phyloP scores from a whole-genome alignment of 1,140 invertebrate genomes.

The Phocides pigmalion region DNA sequence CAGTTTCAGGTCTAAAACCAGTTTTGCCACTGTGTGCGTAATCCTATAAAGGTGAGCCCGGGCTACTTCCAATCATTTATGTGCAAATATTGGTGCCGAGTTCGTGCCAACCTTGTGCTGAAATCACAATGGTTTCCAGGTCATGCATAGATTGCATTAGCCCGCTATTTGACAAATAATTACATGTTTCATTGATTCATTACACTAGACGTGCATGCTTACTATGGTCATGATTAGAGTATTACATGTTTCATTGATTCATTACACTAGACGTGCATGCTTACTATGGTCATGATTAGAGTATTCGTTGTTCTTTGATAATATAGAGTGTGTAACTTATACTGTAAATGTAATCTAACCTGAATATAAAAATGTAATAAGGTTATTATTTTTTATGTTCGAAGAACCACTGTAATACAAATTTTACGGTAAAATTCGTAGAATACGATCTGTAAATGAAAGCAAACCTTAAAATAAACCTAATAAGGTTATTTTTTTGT shows the following conservation, averaged over 20 bases:
- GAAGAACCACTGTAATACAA: no score
- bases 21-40: neutral
- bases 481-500: no score
- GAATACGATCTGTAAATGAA: no score
- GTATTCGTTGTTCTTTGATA: neutral
- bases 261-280: neutral
- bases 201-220: neutral
- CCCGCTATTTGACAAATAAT: conserved; percentile 3
- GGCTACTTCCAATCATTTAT: conserved; percentile 1
- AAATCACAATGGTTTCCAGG: conserved; percentile 23
- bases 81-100: conserved; percentile 5
- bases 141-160: conserved; percentile 23
- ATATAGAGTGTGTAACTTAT: no score
- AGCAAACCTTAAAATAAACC: no score
- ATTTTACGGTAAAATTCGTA: no score
- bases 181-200: conserved; percentile 20
- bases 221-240: neutral
- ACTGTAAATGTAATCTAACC: no score
- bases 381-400: no score
- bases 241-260: neutral
- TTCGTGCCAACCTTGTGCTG: conserved; percentile 15
- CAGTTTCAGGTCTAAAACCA: neutral
- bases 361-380: no score
- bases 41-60: conserved; percentile 8
- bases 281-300: neutral